These are phyloP conservation scores for Rhadina sibilatrix DNA, from an alignment of 2,113 vertebrate species.

Conservation along the genomic window DNA sequence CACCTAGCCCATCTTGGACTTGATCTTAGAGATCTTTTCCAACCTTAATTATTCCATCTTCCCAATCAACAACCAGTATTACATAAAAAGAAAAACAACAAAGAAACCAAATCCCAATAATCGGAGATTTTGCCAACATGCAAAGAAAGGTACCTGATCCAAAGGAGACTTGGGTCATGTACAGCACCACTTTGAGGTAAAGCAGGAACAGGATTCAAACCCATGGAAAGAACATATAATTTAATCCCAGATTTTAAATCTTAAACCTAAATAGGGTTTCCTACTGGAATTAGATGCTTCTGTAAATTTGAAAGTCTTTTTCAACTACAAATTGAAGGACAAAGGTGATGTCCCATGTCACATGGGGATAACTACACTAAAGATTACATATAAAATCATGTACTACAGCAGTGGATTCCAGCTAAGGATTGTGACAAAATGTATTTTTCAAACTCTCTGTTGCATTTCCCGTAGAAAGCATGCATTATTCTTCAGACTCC, in stretches of 20 bases:
- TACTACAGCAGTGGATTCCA: neutral
- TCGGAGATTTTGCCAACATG: neutral
- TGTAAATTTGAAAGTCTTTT: neutral
- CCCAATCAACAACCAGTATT: neutral
- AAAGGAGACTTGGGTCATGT: neutral
- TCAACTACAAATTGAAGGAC: neutral
- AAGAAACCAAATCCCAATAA: neutral
- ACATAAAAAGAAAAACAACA: neutral
- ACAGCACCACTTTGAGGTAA: neutral
- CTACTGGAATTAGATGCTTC: neutral
- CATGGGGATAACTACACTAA: neutral
- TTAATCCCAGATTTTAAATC: neutral
- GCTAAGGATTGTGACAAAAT: neutral
- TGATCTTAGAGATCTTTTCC: neutral
- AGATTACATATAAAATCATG: neutral
- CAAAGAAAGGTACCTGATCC: neutral
- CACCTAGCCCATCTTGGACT: neutral
- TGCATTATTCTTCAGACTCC: neutral
- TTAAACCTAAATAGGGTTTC: neutral
- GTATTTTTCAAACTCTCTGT: neutral
- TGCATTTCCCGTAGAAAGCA: neutral
- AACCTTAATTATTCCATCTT: neutral
- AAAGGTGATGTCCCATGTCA: neutral
- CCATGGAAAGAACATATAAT: fast-evolving
- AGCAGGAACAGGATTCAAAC: neutral